phyloP scores from a whole-genome alignment of 2,797 vertebrate genomes.

The Phrynocephalus vlangalii region DNA sequence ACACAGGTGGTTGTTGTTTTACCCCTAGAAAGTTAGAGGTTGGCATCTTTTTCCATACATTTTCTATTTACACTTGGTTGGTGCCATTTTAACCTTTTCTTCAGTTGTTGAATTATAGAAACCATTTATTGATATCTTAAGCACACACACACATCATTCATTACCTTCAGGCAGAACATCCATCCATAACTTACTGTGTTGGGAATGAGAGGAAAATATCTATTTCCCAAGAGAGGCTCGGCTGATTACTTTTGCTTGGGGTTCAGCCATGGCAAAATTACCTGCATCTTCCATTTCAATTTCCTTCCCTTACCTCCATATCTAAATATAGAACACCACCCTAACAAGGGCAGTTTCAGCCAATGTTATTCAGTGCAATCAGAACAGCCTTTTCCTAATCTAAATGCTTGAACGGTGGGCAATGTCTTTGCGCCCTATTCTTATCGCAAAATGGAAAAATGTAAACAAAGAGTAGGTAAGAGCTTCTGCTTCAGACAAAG shows the following conservation, averaged over 20 bases:
- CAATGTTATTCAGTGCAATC: neutral
- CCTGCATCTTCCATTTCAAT: constrained; percentile 5
- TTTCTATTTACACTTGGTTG: constrained; percentile 49
- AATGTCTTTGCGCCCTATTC: neutral
- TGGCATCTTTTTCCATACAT: constrained; percentile 54
- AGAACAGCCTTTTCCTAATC: neutral
- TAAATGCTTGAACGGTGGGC: neutral
- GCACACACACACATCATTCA: constrained; percentile 27
- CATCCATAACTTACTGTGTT: constrained; percentile 34
- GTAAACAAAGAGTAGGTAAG: neutral
- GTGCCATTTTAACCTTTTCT: constrained; percentile 49
- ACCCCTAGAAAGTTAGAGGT: constrained; percentile 30
- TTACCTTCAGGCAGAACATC: constrained; percentile 21
- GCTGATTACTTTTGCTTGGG: neutral
- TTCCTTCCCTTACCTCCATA: neutral
- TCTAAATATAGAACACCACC: neutral
- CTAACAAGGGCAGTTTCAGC: neutral
- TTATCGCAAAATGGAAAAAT: neutral
- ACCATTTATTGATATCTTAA: constrained; percentile 42
- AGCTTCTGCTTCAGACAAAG: neutral
- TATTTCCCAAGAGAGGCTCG: neutral
- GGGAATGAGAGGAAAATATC: neutral
- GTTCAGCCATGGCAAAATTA: constrained; percentile 5
- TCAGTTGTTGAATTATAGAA: constrained; percentile 48
- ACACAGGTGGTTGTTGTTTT: neutral